A percentile compares a stretch with the other conserved stretches of the same genome.
Conservation (phyloP, 2,113 vertebrate species). For the Gambusia affinis region DNA sequence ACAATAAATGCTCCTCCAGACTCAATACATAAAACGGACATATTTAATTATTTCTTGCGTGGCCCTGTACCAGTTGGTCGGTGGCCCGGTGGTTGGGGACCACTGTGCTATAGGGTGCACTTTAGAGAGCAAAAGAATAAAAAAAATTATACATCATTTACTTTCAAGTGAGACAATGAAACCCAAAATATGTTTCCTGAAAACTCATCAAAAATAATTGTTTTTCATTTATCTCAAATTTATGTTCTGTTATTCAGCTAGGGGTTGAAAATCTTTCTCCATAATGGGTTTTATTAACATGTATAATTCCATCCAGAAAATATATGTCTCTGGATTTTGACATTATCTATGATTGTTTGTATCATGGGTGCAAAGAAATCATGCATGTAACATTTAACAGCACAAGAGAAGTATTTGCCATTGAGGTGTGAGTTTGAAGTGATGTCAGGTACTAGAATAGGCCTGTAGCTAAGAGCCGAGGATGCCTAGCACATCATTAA, state of each 20-base stretch:
- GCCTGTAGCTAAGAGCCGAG: constrained; percentile 67
- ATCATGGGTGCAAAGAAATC: constrained; percentile 26
- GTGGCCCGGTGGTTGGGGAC: no score
- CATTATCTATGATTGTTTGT: constrained; percentile 6
- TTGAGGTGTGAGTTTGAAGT: constrained; percentile 61
- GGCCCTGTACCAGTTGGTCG: no score
- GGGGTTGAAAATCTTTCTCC: no score
- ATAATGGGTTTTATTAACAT: neutral
- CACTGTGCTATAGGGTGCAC: no score
- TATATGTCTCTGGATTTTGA: neutral
- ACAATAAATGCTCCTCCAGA: no score
- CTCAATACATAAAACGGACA: no score
- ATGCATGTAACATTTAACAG: constrained; percentile 51
- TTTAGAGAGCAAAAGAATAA: no score
- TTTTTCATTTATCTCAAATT: neutral
- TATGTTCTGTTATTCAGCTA: neutral
- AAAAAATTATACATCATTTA: neutral
- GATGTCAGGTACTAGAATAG: constrained; percentile 70
- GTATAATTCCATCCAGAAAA: neutral
- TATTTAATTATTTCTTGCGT: no score
- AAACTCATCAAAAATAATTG: neutral
- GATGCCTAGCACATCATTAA: constrained; percentile 76
- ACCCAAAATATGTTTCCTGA: neutral
- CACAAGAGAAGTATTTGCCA: constrained; percentile 31
- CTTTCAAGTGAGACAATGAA: neutral